Evolutionary conservation across 2,888 invertebrate genomes (phyloP).

Genomic region (Pollenia labialis): DNA sequence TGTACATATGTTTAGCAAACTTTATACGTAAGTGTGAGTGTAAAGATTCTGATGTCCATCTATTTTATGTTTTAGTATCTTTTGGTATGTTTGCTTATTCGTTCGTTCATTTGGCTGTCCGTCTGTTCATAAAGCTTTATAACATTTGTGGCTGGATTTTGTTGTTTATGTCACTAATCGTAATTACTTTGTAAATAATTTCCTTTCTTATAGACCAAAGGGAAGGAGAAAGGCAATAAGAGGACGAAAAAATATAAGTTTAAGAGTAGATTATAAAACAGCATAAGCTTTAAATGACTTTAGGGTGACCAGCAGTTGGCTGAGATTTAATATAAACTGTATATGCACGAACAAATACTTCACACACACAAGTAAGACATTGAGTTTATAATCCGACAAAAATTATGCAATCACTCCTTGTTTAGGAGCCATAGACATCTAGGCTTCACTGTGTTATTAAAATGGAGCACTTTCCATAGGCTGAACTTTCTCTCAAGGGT

Average conservation of each 20-base stretch:
- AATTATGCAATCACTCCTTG: too few species aligned
- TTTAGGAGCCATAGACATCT: too few species aligned
- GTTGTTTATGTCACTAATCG: conserved; percentile 76
- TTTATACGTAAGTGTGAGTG: conserved; percentile 26
- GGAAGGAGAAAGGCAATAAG: background rate
- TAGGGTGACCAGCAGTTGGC: conserved; percentile 25
- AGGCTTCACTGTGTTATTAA: too few species aligned
- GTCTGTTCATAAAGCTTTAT: conserved; percentile 56
- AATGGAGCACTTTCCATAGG: too few species aligned
- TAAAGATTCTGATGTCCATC: conserved; percentile 48
- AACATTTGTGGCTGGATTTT: conserved; percentile 63
- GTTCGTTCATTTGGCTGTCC: conserved; percentile 8
- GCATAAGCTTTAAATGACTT: conserved; percentile 32
- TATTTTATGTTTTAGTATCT: conserved; percentile 15
- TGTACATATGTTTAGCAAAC: background rate
- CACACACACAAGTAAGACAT: too few species aligned
- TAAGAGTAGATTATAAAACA: background rate
- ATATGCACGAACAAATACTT: too few species aligned
- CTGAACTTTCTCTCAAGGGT: too few species aligned
- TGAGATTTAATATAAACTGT: background rate
- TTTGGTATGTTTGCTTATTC: conserved; percentile 3
- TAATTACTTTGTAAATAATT: conserved; percentile 80
- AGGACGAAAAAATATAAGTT: background rate
- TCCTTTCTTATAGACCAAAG: conserved; percentile 32
- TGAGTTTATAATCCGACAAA: too few species aligned